A percentile compares a stretch with the other conserved stretches of the same genome.
Evolutionary conservation across 2,888 invertebrate species (phyloP).

Genomic region (Nebria salina): DNA sequence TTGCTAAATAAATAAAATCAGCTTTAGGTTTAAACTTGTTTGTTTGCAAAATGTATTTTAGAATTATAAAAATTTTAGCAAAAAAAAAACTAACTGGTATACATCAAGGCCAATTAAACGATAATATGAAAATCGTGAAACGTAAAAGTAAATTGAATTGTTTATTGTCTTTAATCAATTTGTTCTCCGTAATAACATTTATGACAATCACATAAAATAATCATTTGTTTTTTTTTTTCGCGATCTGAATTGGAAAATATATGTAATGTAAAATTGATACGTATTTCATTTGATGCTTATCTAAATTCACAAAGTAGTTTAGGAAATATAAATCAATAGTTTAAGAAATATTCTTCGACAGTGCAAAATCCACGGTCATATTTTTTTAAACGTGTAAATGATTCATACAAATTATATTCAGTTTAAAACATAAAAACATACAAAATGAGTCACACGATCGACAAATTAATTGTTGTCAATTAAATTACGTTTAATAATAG

Average conservation of each 20-base stretch:
- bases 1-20: too few relatives aligned
- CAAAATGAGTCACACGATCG: conserved; percentile 35
- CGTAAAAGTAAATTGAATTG: neutral
- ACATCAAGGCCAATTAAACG: neutral
- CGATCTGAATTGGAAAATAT: neutral
- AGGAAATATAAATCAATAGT: neutral
- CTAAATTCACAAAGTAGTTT: neutral
- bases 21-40: too few relatives aligned
- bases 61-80: too few relatives aligned
- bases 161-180: neutral
- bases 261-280: too few relatives aligned
- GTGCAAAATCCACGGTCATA: neutral
- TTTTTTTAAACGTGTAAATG: conserved; percentile 7
- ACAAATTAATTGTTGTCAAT: conserved; percentile 35
- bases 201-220: neutral
- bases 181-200: neutral
- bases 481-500: conserved; percentile 34
- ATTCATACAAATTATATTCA: conserved; percentile 18
- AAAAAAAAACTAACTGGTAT: too few relatives aligned
- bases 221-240: neutral
- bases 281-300: too few relatives aligned
- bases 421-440: conserved; percentile 25
- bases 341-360: neutral
- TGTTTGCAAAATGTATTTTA: too few relatives aligned
- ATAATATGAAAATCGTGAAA: neutral